Conservation (phyloP, 1,140 invertebrate species). For the Drosophila auraria region DNA sequence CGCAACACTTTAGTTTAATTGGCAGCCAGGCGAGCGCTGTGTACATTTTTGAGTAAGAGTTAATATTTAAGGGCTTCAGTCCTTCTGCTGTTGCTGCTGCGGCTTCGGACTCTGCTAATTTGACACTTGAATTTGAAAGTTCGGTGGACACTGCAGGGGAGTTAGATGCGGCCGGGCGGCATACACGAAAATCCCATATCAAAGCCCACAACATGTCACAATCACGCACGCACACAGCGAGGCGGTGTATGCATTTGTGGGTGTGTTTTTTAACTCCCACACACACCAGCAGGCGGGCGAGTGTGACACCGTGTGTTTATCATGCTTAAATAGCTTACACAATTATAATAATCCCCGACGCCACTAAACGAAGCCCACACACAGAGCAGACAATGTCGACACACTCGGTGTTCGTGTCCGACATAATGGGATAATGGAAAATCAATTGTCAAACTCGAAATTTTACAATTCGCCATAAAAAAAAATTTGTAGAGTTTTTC, state of each 20-base stretch:
- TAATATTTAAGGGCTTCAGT: conserved; percentile 66
- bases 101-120: conserved; percentile 53
- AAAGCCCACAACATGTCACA: conserved; percentile 61
- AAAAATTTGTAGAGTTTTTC: conserved; percentile 6
- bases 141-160: conserved; percentile 18
- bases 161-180: conserved; percentile 12
- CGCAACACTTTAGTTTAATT: conserved; percentile 78
- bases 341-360: conserved; percentile 65
- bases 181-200: conserved; percentile 66
- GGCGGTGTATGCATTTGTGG: not conserved
- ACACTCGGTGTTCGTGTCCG: not conserved
- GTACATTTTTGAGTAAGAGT: conserved; percentile 81
- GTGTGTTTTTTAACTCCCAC: conserved; percentile 17
- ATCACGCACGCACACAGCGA: conserved; percentile 16
- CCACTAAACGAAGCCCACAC: conserved; percentile 34
- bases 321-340: conserved; percentile 66
- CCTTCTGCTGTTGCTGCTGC: conserved; percentile 2
- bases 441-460: conserved; percentile 36
- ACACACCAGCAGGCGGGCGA: conserved; percentile 5
- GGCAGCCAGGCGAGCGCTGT: conserved; percentile 67
- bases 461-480: conserved; percentile 4
- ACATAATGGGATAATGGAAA: conserved; percentile 32
- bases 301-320: conserved; percentile 45
- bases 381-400: conserved; percentile 12
- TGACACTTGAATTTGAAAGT: conserved; percentile 64